Evolutionary conservation across 2,888 invertebrate genomes (phyloP).

Genomic region (Lochmaea capreae): DNA sequence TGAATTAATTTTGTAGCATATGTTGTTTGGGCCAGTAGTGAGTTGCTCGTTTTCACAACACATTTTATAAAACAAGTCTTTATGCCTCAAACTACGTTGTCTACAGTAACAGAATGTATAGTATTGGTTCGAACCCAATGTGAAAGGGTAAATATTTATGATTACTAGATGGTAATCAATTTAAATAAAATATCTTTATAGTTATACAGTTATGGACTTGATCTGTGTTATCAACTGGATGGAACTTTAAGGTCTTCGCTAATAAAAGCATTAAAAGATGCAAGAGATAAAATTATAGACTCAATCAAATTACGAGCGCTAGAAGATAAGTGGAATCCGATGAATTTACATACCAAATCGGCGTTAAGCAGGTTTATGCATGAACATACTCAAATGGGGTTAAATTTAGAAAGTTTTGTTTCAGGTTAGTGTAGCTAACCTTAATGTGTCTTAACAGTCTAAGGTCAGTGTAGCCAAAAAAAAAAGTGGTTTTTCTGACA

Average conservation of each 20-base stretch:
- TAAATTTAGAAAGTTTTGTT: constrained; percentile 75
- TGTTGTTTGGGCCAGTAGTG: constrained; percentile 91
- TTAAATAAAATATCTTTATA: constrained; percentile 55
- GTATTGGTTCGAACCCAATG: constrained; percentile 83
- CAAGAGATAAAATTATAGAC: constrained; percentile 85
- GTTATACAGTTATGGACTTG: constrained; percentile 79
- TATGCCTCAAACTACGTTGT: constrained; percentile 87
- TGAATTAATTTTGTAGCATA: constrained; percentile 70
- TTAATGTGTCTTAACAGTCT: background rate
- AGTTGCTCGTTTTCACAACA: constrained; percentile 82
- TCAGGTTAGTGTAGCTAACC: constrained; percentile 63
- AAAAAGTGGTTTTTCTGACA: no score
- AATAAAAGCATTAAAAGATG: constrained; percentile 80
- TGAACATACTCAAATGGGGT: constrained; percentile 78
- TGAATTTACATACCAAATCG: constrained; percentile 79
- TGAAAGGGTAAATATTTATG: constrained; percentile 62
- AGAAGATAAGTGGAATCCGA: constrained; percentile 89
- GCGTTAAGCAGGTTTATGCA: constrained; percentile 70
- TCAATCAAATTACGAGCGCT: constrained; percentile 79
- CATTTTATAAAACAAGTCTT: constrained; percentile 90
- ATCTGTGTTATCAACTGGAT: constrained; percentile 92
- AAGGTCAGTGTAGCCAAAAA: background rate
- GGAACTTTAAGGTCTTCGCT: constrained; percentile 84
- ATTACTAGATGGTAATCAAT: constrained; percentile 11
- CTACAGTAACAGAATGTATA: constrained; percentile 88